Percentiles rank a stretch among this genome's conserved stretches.
Evolutionary conservation across 2,113 vertebrate genomes (phyloP).

Genomic region (Ariopsis seemanni): DNA sequence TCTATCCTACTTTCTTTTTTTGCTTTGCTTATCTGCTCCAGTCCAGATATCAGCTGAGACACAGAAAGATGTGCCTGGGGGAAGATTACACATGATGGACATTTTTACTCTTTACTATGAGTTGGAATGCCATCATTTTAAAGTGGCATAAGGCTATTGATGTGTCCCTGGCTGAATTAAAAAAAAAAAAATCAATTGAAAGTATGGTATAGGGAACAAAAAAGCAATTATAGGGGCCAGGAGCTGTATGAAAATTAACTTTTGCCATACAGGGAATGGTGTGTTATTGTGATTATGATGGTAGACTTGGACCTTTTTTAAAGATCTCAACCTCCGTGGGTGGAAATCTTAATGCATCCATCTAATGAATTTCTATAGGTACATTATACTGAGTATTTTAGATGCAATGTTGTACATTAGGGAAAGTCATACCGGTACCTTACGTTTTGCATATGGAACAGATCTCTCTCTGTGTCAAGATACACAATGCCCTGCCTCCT

Average conservation of each 20-base stretch:
- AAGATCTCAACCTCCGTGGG: not conserved
- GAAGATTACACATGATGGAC: constrained; percentile 42
- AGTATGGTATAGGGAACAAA: constrained; percentile 5
- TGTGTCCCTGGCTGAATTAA: not conserved
- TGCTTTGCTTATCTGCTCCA: constrained; percentile 13
- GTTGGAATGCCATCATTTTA: constrained; percentile 40
- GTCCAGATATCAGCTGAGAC: constrained; percentile 41
- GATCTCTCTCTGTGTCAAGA: not conserved
- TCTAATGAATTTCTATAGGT: not conserved
- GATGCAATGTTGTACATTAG: not conserved
- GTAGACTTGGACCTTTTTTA: constrained; percentile 9
- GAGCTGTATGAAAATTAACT: not conserved
- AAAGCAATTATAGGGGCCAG: not conserved
- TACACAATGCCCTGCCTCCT: too few species aligned
- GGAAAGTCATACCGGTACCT: not conserved
- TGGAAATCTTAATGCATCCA: not conserved
- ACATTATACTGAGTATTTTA: not conserved
- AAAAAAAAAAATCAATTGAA: constrained; percentile 34
- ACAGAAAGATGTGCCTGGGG: constrained; percentile 37
- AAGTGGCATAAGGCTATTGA: constrained; percentile 40
- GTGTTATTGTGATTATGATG: not conserved
- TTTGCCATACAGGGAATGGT: not conserved
- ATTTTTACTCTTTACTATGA: constrained; percentile 34
- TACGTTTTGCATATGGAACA: not conserved
- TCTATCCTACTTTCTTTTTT: constrained; percentile 6